phyloP scores from a whole-genome alignment of 2,888 invertebrate species.

The Brenthis hecate region DNA sequence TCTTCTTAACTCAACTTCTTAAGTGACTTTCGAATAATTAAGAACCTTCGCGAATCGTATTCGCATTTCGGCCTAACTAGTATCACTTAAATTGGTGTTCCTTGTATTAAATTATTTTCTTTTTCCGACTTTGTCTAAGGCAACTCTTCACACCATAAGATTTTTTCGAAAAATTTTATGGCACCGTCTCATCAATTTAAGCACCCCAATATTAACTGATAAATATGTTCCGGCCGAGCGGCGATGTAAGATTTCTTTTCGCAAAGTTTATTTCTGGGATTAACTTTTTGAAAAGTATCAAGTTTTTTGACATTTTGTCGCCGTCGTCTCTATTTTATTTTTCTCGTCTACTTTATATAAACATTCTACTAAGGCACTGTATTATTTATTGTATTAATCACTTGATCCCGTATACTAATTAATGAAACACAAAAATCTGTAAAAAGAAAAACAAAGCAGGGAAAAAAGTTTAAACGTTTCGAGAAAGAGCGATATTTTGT shows the following conservation, averaged over 20 bases:
- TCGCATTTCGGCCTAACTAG: slow-evolving; percentile 69
- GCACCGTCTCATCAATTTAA: slow-evolving; percentile 60
- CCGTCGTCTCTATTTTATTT: slow-evolving; percentile 64
- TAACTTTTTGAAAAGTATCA: slow-evolving; percentile 76
- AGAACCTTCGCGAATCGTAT: slow-evolving; percentile 64
- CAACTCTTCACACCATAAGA: slow-evolving; percentile 67
- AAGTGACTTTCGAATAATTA: slow-evolving; percentile 65
- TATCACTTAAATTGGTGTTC: slow-evolving; percentile 60
- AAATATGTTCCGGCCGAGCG: slow-evolving; percentile 70
- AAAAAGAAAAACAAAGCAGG: slow-evolving; percentile 72
- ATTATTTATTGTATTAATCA: slow-evolving; percentile 59
- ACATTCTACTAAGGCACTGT: slow-evolving; percentile 76
- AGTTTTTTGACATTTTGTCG: slow-evolving; percentile 81
- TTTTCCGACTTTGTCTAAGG: slow-evolving; percentile 74
- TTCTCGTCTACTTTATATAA: slow-evolving; percentile 62
- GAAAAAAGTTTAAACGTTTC: slow-evolving; percentile 63
- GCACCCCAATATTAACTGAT: slow-evolving; percentile 72
- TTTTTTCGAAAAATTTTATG: slow-evolving; percentile 66
- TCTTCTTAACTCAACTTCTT: slow-evolving; percentile 50
- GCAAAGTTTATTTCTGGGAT: slow-evolving; percentile 77
- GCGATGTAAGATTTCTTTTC: slow-evolving; percentile 75
- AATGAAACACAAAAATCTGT: slow-evolving; percentile 67
- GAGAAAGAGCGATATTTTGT: slow-evolving; percentile 31
- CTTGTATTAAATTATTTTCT: slow-evolving; percentile 40
- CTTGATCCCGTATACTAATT: slow-evolving; percentile 70